Base-by-base conservation (phyloP, 2,888 invertebrate species). In the Agriotes lineatus region DNA sequence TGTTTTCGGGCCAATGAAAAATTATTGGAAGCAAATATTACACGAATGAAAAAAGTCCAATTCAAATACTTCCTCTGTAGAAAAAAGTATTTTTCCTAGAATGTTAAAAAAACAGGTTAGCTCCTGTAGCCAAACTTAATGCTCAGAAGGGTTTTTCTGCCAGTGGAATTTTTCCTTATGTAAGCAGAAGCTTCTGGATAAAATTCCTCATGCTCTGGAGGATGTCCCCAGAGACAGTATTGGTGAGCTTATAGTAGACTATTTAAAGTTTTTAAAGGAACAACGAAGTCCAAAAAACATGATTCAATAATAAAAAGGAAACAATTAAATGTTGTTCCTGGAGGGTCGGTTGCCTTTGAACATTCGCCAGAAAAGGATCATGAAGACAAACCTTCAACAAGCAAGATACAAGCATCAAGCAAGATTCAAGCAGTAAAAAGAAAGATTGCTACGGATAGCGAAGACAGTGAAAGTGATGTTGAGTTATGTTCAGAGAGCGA, bases 1-100 rank as follows among this genome's bases (percentile, higher is more conserved):
- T 16, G 74, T 72, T 63, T 78, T 76, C 20, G 65, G 39, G 57
- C 58, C 74, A 70, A 18, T 58, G 72, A 60, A 79, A 75, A 64
- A 71, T 12, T 62, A 72, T 61, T 56, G 76, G 76, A 78, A 64
- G 73, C 33, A 62, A 70, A 22, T 59, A 22, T 44, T 20, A 22
- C 44, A 44, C 12, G 59, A 59, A 30, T 58, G 39, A 42, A 58
- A 39, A 58, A 58, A 58, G 39, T 58, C 10, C 37, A 39, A 58
- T 42, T 0, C 30, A 59, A 22, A 44, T 20, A 22, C 44, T n/a
- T 58, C 44, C 10, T 48, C 20, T 18, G 48, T 48, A 19, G 19
- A 48, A 20, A 48, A 48, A 18, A 42, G 48, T 48, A 3, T 44
- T 6, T 48, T 48, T 20, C 22, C 48, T 6, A 6, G 44, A 14